These are phyloP conservation scores for Sesamia nonagrioides DNA, from an alignment of 1,140 invertebrate species.

Conservation along the genomic window DNA sequence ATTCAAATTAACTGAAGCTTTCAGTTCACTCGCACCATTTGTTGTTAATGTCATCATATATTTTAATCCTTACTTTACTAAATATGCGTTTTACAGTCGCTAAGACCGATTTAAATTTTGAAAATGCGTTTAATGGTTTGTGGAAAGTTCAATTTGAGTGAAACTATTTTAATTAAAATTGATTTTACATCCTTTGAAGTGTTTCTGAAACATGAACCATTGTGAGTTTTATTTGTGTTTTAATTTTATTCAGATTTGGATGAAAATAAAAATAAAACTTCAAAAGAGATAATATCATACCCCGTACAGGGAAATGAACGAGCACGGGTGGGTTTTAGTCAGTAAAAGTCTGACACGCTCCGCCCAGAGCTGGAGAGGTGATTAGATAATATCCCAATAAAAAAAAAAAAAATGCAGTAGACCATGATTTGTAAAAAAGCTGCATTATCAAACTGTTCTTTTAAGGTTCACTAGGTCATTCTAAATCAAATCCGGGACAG, in stretches of 20 bases:
- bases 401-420: too few species aligned
- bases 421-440: too few species aligned
- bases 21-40: neutral
- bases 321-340: too few species aligned
- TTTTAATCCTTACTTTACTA: conserved; percentile 20
- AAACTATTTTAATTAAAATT: conserved; percentile 39
- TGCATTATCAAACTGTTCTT: too few species aligned
- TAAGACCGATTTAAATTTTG: conserved; percentile 19
- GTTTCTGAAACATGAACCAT: neutral
- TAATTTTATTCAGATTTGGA: neutral
- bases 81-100: neutral
- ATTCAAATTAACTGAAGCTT: conserved; percentile 23
- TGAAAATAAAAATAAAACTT: neutral
- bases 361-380: too few species aligned
- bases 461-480: too few species aligned
- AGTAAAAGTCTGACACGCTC: too few species aligned
- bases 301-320: too few species aligned
- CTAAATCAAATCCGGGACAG: too few species aligned
- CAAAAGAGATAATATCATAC: too few species aligned
- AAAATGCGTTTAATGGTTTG: conserved; percentile 16
- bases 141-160: conserved; percentile 15
- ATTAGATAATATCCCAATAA: too few species aligned
- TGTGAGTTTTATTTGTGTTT: neutral
- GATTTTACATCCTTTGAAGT: conserved; percentile 23
- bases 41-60: conserved; percentile 8